Conservation (phyloP, 1,140 invertebrate genomes). For the Grapholita molesta region DNA sequence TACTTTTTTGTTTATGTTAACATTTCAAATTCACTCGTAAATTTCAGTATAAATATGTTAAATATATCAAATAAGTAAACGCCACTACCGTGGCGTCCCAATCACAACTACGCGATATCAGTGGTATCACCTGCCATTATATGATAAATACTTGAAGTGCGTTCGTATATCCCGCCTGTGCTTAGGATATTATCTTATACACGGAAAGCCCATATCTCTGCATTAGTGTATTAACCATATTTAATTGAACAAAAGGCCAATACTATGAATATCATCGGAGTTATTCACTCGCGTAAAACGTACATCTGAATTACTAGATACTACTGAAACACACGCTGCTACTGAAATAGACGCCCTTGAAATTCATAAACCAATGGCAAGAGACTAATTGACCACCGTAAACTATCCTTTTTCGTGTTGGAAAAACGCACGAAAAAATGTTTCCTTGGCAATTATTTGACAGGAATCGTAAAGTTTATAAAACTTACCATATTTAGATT, state of each 20-base stretch:
- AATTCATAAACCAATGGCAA: neutral
- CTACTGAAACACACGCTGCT: neutral
- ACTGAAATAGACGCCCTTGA: constrained; percentile 1
- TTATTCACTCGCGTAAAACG: neutral
- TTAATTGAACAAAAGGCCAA: neutral
- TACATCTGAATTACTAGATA: neutral
- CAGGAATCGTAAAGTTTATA: too few relatives aligned
- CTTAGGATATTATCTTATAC: constrained; percentile 4
- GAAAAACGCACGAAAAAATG: too few relatives aligned
- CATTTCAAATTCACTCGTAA: neutral
- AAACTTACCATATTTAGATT: too few relatives aligned
- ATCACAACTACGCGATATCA: neutral
- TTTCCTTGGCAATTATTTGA: too few relatives aligned
- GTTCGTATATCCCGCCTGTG: neutral
- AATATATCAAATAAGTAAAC: neutral
- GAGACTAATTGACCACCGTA: too few relatives aligned
- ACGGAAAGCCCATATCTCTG: neutral
- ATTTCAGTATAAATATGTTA: neutral
- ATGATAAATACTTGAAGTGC: constrained; percentile 6
- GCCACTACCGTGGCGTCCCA: neutral
- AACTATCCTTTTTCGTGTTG: neutral
- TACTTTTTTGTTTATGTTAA: too few relatives aligned
- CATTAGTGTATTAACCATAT: neutral
- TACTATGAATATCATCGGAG: neutral
- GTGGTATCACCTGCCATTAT: constrained; percentile 16